phyloP scores from a whole-genome alignment of 2,888 invertebrate species.

The Cartodere bifasciata region DNA sequence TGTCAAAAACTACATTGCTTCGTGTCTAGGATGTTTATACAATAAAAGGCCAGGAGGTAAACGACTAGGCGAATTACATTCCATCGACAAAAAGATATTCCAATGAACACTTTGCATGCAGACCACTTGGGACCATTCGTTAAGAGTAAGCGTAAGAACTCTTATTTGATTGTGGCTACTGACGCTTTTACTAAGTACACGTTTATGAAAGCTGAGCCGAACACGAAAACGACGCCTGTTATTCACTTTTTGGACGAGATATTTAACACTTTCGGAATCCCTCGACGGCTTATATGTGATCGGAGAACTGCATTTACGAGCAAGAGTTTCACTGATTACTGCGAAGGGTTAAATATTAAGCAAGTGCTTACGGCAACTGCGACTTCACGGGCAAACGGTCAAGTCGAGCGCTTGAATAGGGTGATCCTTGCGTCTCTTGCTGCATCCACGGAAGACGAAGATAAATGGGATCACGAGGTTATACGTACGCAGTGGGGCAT shows the following conservation, averaged over 20 bases:
- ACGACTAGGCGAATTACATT: conserved; percentile 16
- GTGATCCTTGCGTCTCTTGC: conserved; percentile 14
- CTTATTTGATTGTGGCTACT: conserved; percentile 5
- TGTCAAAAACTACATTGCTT: conserved; percentile 18
- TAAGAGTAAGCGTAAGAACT: conserved; percentile 11
- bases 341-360: conserved; percentile 12
- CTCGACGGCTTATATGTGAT: conserved; percentile 8
- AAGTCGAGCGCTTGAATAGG: conserved; percentile 18
- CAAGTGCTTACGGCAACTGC: conserved; percentile 18
- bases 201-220: conserved; percentile 10
- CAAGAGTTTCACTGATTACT: conserved; percentile 5
- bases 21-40: conserved; percentile 22
- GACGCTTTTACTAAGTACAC: conserved; percentile 9
- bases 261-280: conserved; percentile 5
- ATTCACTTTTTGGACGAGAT: conserved; percentile 14
- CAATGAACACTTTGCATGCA: conserved; percentile 18
- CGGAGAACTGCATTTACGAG: conserved; percentile 7
- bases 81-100: conserved; percentile 15
- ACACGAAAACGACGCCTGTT: conserved; percentile 13
- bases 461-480: conserved; percentile 16
- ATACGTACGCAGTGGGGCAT: conserved; percentile 15
- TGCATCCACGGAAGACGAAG: conserved; percentile 13
- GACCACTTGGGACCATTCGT: conserved; percentile 20
- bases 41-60: conserved; percentile 19
- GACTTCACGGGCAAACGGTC: conserved; percentile 20